phyloP scores from a whole-genome alignment of 2,113 vertebrate genomes.

The Dinomys branickii region DNA sequence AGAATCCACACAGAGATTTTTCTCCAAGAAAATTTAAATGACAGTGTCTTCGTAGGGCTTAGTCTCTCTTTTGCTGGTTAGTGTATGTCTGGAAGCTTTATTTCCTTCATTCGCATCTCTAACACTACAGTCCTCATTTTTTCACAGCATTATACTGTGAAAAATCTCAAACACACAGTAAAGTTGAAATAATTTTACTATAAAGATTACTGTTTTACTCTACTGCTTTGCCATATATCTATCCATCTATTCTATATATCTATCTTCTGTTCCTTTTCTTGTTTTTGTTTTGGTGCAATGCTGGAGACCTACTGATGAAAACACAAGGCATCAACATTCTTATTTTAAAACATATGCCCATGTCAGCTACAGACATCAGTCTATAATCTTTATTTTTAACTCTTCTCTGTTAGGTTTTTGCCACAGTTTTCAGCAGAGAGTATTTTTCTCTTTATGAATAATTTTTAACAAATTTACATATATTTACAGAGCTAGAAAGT shows the following conservation, averaged over 20 bases:
- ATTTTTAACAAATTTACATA: constrained; percentile 26
- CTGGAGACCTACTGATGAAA: not conserved
- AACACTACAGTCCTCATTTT: not conserved
- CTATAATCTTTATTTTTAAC: not conserved
- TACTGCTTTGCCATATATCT: not conserved
- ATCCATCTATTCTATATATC: not conserved
- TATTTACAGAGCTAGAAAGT: not conserved
- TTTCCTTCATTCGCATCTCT: not conserved
- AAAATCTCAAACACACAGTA: not conserved
- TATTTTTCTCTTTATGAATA: not conserved
- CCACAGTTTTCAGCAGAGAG: not conserved
- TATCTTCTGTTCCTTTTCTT: not conserved
- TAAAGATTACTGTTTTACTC: not conserved
- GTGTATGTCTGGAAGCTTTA: not conserved
- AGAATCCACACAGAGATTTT: not conserved
- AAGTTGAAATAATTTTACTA: not conserved
- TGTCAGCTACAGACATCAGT: not conserved
- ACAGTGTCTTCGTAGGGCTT: not conserved
- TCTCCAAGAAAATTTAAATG: not conserved
- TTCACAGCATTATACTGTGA: not conserved
- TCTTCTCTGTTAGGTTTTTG: not conserved
- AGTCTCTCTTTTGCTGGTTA: not conserved
- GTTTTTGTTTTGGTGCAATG: not conserved
- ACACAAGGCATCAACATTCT: not conserved
- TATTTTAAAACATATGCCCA: not conserved